Percentiles rank a stretch among this genome's conserved stretches.
phyloP scores from a whole-genome alignment of 2,113 vertebrate genomes.

The Ginglymostoma cirratum region DNA sequence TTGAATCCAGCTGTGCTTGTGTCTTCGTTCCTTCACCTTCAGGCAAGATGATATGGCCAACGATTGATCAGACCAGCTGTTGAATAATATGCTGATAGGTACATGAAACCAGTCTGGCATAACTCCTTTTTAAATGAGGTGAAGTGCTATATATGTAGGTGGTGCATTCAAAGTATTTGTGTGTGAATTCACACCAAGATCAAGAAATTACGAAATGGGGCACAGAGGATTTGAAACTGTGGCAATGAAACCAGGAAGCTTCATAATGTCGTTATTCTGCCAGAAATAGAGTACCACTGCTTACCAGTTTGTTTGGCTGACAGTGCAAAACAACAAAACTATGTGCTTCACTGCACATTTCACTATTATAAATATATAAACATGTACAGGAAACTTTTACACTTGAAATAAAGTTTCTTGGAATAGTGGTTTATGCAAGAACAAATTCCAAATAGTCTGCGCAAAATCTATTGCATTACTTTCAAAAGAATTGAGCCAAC shows the following conservation, averaged over 20 bases:
- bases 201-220: background rate
- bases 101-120: background rate
- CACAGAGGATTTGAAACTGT: background rate
- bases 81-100: background rate
- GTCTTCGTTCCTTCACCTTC: background rate
- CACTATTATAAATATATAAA: background rate
- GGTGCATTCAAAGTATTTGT: background rate
- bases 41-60: background rate
- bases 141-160: background rate
- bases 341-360: background rate
- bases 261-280: background rate
- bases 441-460: background rate
- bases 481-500: background rate
- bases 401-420: background rate
- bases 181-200: background rate
- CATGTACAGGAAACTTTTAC: background rate
- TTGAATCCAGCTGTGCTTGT: background rate
- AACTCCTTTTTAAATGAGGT: background rate
- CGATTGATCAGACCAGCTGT: no score
- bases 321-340: no score
- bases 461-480: background rate
- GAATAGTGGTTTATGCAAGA: background rate
- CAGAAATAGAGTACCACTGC: background rate
- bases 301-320: background rate
- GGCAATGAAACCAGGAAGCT: background rate